A percentile compares a stretch with the other conserved stretches of the same genome.
phyloP scores from a whole-genome alignment of 2,888 invertebrate genomes.

The Bombylius discolor region DNA sequence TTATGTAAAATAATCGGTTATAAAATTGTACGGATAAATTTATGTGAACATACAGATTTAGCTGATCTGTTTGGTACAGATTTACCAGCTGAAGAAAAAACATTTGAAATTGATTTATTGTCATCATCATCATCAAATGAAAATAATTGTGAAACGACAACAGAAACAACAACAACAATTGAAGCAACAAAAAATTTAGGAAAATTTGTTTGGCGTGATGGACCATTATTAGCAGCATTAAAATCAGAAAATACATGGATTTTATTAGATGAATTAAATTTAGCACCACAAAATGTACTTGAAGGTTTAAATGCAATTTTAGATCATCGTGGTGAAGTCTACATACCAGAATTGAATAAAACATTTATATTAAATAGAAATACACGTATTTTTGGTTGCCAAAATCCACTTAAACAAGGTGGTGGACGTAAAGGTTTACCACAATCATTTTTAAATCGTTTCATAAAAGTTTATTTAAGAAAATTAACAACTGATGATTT shows the following conservation, averaged over 20 bases:
- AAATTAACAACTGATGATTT: constrained; percentile 53
- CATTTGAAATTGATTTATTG: constrained; percentile 8
- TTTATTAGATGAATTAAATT: constrained; percentile 90
- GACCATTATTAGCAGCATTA: constrained; percentile 84
- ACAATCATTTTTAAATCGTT: constrained; percentile 91
- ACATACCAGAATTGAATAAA: constrained; percentile 83
- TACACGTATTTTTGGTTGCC: constrained; percentile 91
- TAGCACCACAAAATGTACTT: constrained; percentile 95
- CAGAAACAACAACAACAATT: not conserved
- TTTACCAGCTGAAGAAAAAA: constrained; percentile 79
- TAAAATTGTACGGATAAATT: constrained; percentile 80
- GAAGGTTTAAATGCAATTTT: constrained; percentile 98
- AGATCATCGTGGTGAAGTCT: constrained; percentile 94
- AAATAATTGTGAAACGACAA: constrained; percentile 18
- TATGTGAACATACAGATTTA: constrained; percentile 98
- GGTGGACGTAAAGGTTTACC: constrained; percentile 93
- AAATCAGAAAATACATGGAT: constrained; percentile 87
- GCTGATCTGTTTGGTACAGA: constrained; percentile 97
- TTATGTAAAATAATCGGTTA: constrained; percentile 75
- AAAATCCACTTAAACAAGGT: constrained; percentile 93
- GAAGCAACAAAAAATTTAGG: constrained; percentile 43
- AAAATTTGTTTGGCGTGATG: constrained; percentile 91
- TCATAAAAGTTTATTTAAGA: constrained; percentile 73
- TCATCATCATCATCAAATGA: constrained; percentile 13
- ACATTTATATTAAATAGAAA: constrained; percentile 63